Base-by-base conservation (phyloP, 2,888 invertebrate species). In the Drosophila mulleri region DNA sequence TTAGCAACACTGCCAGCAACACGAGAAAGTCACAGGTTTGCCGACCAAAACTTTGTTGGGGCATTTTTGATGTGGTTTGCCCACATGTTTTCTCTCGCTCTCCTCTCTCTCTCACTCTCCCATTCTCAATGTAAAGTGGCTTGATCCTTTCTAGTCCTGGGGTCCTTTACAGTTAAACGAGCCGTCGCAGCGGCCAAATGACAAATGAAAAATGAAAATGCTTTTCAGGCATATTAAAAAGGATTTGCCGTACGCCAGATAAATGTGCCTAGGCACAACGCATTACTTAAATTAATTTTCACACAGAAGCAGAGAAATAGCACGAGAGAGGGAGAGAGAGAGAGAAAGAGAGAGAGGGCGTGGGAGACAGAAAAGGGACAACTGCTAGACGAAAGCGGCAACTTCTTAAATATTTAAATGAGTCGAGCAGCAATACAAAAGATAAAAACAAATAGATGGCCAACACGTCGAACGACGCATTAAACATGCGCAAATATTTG, bases 131-230 rank as follows among this genome's bases (percentile, higher is more conserved):
- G 11, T 20, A 14, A 9, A 32, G 20, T 6, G 0, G 57, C 18
- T 29, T 29, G 18, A 52, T 42, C 60, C 61, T 26, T 54, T 14
- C 41, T 9, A 32, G 29, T 35, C 14, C 45, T 50, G 35, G 35
- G 14, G 37, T n/a, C 23, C 42, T 54, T 50, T 32, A 66, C 61
- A 74, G 74, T 64, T 68, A 60, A 60, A 63, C 65, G 66, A 71
- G 67, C 47, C 72, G 65, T 32, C 62, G 57, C 64, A 67, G 76
- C 63, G 72, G 60, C 62, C 67, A 71, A 83, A 71, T 88, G 90
- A 90, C 91, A 88, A 90, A 89, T 89, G 91, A 82, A 85, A 90
- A 90, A 90, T 90, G 87, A 86, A 90, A 90, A 90, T 90, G 87
- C 77, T 83, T 80, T 73, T 50, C 39, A 70, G 72, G 84, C 77